These are phyloP conservation scores for Heliconius hewitsoni DNA, from an alignment of 1,140 invertebrate species.

Conservation along the genomic window DNA sequence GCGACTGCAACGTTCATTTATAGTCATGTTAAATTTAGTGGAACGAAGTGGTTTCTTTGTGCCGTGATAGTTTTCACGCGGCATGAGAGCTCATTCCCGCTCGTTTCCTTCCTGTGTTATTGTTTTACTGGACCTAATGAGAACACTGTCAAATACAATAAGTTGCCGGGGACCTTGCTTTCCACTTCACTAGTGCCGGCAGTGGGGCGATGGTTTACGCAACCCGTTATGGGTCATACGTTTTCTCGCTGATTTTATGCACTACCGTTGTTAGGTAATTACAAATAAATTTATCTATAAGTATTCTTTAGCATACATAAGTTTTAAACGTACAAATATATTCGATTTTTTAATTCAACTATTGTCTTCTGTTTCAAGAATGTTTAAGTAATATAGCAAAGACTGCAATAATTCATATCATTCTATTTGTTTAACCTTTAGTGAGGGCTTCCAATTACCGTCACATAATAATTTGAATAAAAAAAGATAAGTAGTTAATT, in stretches of 20 bases:
- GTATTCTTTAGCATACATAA: neutral
- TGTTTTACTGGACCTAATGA: conserved; percentile 77
- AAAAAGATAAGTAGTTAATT: conserved; percentile 15
- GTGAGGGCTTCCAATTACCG: neutral
- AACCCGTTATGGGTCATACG: conserved; percentile 67
- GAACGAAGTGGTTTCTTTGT: conserved; percentile 71
- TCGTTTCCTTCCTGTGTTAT: conserved; percentile 79
- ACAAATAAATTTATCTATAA: neutral
- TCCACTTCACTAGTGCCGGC: conserved; percentile 73
- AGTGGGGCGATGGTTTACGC: conserved; percentile 71
- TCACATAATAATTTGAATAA: neutral
- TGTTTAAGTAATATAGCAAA: too few species aligned
- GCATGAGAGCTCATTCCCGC: conserved; percentile 54
- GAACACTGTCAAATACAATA: conserved; percentile 73
- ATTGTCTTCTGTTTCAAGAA: neutral
- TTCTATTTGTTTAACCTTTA: too few species aligned
- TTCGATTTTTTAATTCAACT: neutral
- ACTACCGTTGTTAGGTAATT: conserved; percentile 19
- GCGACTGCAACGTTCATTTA: conserved; percentile 72
- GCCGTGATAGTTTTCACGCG: conserved; percentile 73
- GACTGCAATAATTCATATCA: too few species aligned
- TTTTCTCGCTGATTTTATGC: conserved; percentile 56
- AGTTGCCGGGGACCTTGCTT: conserved; percentile 75
- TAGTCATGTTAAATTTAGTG: conserved; percentile 73
- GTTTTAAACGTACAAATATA: neutral